These are phyloP conservation scores for Eriosoma lanigerum DNA, from an alignment of 1,140 invertebrate species.

Conservation along the genomic window DNA sequence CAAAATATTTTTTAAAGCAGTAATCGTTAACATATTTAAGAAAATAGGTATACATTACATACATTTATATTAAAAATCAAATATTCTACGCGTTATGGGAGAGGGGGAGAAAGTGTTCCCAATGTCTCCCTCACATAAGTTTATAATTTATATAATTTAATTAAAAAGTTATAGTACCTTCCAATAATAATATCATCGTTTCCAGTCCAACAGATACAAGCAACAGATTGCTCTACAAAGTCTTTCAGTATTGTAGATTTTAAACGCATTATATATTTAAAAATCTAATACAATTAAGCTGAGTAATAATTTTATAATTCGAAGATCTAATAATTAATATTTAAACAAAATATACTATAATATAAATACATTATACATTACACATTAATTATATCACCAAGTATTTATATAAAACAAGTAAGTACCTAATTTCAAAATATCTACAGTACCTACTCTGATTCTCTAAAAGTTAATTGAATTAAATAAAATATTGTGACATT, in stretches of 20 bases:
- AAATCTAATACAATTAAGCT: not conserved
- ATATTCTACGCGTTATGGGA: too few species aligned
- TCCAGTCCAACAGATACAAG: conserved; percentile 36
- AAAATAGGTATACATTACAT: too few species aligned
- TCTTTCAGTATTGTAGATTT: conserved; percentile 36
- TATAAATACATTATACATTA: too few species aligned
- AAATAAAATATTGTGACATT: not conserved
- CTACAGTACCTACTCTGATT: too few species aligned
- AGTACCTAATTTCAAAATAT: too few species aligned
- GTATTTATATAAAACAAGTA: not conserved
- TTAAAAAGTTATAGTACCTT: not conserved
- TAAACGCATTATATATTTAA: conserved; percentile 33
- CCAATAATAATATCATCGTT: conserved; percentile 37
- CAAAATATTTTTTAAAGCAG: too few species aligned
- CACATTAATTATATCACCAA: not conserved
- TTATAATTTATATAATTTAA: too few species aligned
- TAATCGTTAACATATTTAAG: too few species aligned
- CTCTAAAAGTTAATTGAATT: too few species aligned
- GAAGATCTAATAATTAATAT: not conserved
- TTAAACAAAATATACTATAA: not conserved
- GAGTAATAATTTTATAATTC: not conserved
- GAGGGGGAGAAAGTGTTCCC: too few species aligned
- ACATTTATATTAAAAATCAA: too few species aligned
- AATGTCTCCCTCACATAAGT: too few species aligned
- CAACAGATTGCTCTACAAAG: not conserved